Evolutionary conservation across 92 coral and sea anemone species (phyloP), one percentile per base, ranked within the genome.

Genomic region (Epizoanthus rinbou): DNA sequence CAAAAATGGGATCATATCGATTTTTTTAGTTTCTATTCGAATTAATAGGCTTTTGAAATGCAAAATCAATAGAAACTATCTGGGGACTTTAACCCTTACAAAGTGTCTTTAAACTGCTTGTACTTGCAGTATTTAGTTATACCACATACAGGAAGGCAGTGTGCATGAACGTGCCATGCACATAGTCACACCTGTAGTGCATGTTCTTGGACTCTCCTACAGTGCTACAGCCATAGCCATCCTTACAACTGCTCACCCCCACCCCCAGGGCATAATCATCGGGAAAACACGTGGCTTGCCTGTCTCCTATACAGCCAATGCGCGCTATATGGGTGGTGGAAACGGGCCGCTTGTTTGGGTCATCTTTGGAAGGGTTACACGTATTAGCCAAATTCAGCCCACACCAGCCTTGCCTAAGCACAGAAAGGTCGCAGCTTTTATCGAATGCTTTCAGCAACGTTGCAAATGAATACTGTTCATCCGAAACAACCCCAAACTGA

Each of bases 211-310:
- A 93, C 10, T 88, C 87, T 41, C 98, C 98, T 23, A 93, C 98
- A 31, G 91, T 88, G 8, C 86, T 74, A 64, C 98, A 93, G 0
- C 98, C 98, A 45, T 89, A 93, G 35, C 98, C 98, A 57, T 93
- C 98, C 86, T 93, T 93, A 75, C 98, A 93, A 24, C 95, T 91
- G 71, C 98, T 93, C 35, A 93, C 98, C 75, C 98, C 98, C 69
- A 93, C 91, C 84, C 98, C 98, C 69, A 93, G 86, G 35, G 98
- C 98, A 84, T 80, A 93, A 80, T 93, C 98, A 80, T 93, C 98
- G 4, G 98, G 98, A 74, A 84, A 93, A 35, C 98, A 93, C 0
- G 98, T 93, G 3, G 98, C 98, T 33, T 86, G 90, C 21, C 81
- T 84, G 84, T 93, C 98, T n/a, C 98, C 98, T 18, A 93, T 93